A percentile compares a stretch with the other conserved stretches of the same genome.
Evolutionary conservation across 2,113 vertebrate species (phyloP).

Genomic region (Takifugu flavidus): DNA sequence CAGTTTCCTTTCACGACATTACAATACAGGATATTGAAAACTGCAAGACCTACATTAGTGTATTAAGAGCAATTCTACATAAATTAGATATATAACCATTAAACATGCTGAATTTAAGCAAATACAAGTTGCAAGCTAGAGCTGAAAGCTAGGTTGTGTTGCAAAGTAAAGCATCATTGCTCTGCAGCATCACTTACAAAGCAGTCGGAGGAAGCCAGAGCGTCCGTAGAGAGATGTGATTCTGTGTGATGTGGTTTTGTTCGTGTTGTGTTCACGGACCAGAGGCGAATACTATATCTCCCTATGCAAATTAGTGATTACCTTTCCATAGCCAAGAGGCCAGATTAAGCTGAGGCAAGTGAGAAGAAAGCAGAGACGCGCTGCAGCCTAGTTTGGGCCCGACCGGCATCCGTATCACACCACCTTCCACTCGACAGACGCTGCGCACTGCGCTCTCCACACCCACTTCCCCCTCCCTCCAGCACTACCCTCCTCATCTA

Average conservation of each 20-base stretch:
- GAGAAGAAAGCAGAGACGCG: constrained; percentile 48
- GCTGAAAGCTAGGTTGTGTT: neutral
- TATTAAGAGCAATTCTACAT: too few relatives aligned
- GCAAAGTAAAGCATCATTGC: constrained; percentile 30
- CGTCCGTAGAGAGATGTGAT: constrained; percentile 21
- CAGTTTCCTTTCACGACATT: too few relatives aligned
- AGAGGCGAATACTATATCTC: constrained; percentile 60
- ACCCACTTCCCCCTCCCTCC: constrained; percentile 33
- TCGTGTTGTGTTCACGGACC: constrained; percentile 16
- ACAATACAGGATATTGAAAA: too few relatives aligned
- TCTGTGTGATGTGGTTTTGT: constrained; percentile 22
- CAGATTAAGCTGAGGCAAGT: constrained; percentile 77
- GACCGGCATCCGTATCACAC: constrained; percentile 82
- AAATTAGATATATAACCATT: too few relatives aligned
- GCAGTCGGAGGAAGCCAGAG: constrained; percentile 19
- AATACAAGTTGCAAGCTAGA: too few relatives aligned
- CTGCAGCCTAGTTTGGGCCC: constrained; percentile 72
- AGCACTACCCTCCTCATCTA: too few relatives aligned
- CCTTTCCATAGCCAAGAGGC: constrained; percentile 58
- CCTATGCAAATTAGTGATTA: constrained; percentile 67
- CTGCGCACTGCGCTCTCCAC: constrained; percentile 57
- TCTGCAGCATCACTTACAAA: constrained; percentile 49
- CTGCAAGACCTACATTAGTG: too few relatives aligned
- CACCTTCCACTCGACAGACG: constrained; percentile 76
- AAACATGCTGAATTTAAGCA: too few relatives aligned